These are phyloP conservation scores for Rhipidura dahli DNA, from an alignment of 2,113 vertebrate species.

Conservation along the genomic window DNA sequence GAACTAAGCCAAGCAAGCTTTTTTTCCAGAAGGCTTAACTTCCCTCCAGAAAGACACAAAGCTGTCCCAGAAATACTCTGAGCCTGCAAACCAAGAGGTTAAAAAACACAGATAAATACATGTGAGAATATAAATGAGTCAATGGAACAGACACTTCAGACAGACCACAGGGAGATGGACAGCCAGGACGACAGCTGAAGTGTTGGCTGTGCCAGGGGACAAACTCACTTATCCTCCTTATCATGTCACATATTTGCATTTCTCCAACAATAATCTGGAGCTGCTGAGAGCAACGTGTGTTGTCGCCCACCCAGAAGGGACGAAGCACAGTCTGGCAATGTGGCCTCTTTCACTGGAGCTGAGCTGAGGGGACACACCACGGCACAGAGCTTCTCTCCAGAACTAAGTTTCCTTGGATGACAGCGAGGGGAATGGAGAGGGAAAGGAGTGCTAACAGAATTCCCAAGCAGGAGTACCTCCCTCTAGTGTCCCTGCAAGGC, in stretches of 20 bases:
- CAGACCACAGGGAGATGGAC: not conserved
- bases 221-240: not conserved
- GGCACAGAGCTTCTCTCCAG: not conserved
- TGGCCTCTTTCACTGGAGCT: not conserved
- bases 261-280: not conserved
- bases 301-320: conserved; percentile 49
- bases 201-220: not conserved
- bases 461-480: not conserved
- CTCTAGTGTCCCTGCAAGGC: not conserved
- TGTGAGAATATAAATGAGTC: not conserved
- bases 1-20: not conserved
- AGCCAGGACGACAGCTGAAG: conserved; percentile 3
- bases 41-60: not conserved
- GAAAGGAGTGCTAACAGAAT: not conserved
- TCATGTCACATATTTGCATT: not conserved
- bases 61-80: not conserved
- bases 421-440: not conserved
- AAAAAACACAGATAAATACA: not conserved
- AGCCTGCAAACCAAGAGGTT: not conserved
- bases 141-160: not conserved
- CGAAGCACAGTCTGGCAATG: not conserved
- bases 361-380: not conserved
- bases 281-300: not conserved
- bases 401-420: not conserved
- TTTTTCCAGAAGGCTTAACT: not conserved